A percentile compares a stretch with the other conserved stretches of the same genome.
Conservation (phyloP, 2,797 vertebrate species). For the Anabacerthia variegaticeps region DNA sequence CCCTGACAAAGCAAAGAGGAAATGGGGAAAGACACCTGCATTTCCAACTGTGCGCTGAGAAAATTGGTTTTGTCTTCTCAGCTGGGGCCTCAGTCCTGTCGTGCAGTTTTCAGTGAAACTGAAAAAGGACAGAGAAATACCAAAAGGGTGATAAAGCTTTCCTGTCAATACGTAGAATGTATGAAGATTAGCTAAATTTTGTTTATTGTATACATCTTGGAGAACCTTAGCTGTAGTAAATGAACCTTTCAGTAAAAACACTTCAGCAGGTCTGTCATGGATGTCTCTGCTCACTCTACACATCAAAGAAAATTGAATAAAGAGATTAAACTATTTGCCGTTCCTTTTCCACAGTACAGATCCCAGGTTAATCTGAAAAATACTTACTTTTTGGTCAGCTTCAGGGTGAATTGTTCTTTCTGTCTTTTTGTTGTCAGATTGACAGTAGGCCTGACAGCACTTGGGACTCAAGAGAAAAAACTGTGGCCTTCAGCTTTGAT, state of each 20-base stretch:
- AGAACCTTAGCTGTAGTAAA: background rate
- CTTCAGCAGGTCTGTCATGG: background rate
- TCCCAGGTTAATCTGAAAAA: background rate
- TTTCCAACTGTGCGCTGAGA: background rate
- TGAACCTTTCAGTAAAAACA: background rate
- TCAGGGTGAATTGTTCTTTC: background rate
- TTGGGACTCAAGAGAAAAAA: conserved; percentile 88
- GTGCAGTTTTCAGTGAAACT: background rate
- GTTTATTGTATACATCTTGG: background rate
- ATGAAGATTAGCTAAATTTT: background rate
- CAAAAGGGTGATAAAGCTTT: background rate
- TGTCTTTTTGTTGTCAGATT: conserved; percentile 75
- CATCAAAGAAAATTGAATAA: background rate
- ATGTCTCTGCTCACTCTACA: background rate
- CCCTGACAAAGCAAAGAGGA: background rate
- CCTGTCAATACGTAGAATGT: background rate
- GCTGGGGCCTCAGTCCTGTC: background rate
- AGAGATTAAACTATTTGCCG: background rate
- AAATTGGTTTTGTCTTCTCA: background rate
- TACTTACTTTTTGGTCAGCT: background rate
- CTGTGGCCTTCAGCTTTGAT: conserved; percentile 92
- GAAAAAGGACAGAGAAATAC: background rate
- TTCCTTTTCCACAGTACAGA: background rate
- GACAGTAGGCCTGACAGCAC: conserved; percentile 78
- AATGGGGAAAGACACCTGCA: accelerated